A percentile compares a stretch with the other conserved stretches of the same genome.
phyloP scores from a whole-genome alignment of 2,113 vertebrate species.

The Opisthocomus hoazin region DNA sequence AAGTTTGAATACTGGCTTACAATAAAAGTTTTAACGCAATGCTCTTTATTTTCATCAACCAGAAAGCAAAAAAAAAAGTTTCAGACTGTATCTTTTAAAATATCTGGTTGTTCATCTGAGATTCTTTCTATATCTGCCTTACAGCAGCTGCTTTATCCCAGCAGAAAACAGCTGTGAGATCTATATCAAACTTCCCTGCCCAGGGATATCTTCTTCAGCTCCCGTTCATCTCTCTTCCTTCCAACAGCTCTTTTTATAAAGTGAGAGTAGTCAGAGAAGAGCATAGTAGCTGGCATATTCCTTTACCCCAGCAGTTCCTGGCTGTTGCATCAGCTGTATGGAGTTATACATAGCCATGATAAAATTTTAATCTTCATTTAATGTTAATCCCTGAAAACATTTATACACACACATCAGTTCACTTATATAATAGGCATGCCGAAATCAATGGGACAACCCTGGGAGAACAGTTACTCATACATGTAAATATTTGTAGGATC shows the following conservation, averaged over 20 bases:
- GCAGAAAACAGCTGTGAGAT: slow-evolving; percentile 7
- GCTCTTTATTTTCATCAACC: background rate
- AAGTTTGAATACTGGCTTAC: background rate
- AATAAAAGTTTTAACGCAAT: background rate
- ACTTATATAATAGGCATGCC: background rate
- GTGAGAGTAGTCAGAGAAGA: background rate
- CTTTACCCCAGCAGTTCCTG: background rate
- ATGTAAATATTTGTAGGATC: background rate
- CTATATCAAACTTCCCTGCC: background rate
- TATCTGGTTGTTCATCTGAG: background rate
- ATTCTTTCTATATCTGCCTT: background rate
- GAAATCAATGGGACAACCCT: background rate
- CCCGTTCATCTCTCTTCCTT: background rate
- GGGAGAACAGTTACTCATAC: slow-evolving; percentile 15
- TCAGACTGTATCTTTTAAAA: background rate
- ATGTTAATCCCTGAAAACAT: background rate
- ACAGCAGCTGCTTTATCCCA: background rate
- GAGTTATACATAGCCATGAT: background rate
- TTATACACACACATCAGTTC: background rate
- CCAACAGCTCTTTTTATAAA: background rate
- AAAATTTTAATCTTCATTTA: background rate
- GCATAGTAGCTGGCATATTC: background rate
- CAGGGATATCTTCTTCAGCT: background rate
- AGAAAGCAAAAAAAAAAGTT: background rate
- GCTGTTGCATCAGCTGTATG: background rate